Base-by-base conservation (phyloP, 2,797 vertebrate genomes). In the Rousettus madagascariensis region DNA sequence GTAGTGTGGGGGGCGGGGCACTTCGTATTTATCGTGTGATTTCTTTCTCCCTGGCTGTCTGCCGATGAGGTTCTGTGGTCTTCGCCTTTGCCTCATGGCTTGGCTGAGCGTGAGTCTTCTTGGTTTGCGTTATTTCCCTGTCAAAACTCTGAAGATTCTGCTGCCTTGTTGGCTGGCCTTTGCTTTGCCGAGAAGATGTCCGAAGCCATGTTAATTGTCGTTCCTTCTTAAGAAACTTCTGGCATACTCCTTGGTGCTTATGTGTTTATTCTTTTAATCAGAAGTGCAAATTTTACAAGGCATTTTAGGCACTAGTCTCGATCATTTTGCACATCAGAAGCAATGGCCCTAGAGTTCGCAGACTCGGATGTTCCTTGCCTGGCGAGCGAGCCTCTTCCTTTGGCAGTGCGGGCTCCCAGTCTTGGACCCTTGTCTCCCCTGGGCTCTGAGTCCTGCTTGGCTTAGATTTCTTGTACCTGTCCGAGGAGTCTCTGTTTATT, bases 21-120 rank as follows among this genome's bases (percentile, higher is more conserved):
- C 38, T 38, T 38, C 38, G 38, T 5, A 5, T 38, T 3, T 5
- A 38, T 38, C 38, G 38, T 38, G 3, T 36, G 16, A 10, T 11
- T 19, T 83, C 22, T 66, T 19, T 38, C 22, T 66, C n/a, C 53
- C 2, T 22, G 46, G 46, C 12, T 46, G 12, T 46, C 46, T 12
- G 46, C 46, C 46, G 12, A 46, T 46, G 46, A 13, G 46, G 12
- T 46, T 46, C 46, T 13, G 46, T 46, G 46, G 2, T 46, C 46
- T 0, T 4, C 46, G 4, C 46, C 46, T 46, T 13, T 3, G 46
- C 46, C 11, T 2, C 10, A 2, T 11, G 11, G 9, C 46, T 26
- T 9, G 6, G 51, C 13, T 5, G 43, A 22, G 26, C 2, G 1
- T 9, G 26, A 30, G 66, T 33, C 7, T 86, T 71, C 84, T 16